Conservation (phyloP, 2,797 vertebrate species). For the Pithecia hirsuta region DNA sequence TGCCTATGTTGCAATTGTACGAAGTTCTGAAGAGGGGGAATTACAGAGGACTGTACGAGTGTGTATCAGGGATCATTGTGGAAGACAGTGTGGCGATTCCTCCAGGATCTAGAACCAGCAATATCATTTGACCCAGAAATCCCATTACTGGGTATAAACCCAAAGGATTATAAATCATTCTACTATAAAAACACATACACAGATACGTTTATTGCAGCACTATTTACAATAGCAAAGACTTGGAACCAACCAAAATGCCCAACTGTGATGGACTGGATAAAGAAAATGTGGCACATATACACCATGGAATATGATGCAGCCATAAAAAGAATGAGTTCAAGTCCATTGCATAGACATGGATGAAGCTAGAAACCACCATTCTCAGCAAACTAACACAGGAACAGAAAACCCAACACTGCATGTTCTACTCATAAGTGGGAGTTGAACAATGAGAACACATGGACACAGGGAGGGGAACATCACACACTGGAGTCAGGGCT, state of each 20-base stretch:
- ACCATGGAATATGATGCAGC: background rate
- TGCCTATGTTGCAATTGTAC: accelerated
- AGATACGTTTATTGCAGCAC: background rate
- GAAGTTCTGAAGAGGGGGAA: background rate
- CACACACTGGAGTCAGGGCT: background rate
- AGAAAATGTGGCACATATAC: background rate
- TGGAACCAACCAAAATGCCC: background rate
- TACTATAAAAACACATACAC: background rate
- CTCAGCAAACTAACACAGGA: background rate
- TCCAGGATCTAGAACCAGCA: background rate
- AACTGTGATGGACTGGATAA: background rate
- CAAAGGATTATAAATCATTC: background rate
- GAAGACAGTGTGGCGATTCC: background rate
- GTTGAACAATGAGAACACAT: background rate
- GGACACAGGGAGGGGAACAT: background rate
- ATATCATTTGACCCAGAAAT: background rate
- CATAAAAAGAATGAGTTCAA: background rate
- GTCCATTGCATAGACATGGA: background rate
- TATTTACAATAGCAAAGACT: background rate
- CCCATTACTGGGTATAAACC: background rate
- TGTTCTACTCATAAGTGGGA: background rate
- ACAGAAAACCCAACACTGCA: background rate
- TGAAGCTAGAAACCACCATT: background rate
- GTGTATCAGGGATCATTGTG: background rate
- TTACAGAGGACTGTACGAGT: background rate